Base-by-base conservation (phyloP, 1,140 invertebrate species). In the Nasonia longicornis region DNA sequence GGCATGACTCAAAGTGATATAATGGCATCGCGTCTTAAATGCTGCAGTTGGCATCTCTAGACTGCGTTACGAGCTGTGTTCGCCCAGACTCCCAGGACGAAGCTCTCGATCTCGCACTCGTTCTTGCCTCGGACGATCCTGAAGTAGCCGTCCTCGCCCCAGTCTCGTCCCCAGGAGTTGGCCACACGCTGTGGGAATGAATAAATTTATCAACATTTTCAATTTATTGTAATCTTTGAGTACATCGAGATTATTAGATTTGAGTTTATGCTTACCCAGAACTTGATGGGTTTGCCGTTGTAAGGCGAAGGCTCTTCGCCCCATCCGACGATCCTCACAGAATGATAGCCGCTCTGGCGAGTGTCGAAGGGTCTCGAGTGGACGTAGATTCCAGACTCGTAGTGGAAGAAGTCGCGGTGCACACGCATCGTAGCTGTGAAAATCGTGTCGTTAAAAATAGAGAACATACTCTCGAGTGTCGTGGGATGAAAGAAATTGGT, bases 91-190 rank as follows among this genome's bases (percentile, higher is more conserved):
- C 92, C 95, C 11, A 97, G 89, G 1, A 97, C 95, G 86, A 96
- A 97, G 0, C 93, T 93, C 89, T 98, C 97, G 84, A 98, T 97
- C 85, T 94, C 94, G 86, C 95, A 96, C 87, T 97, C 97, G 88
- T 97, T 96, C 29, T 87, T 90, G 79, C 97, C 97, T 76, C 94
- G 93, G 4, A 92, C 84, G 80, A 98, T 97, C 79, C 93, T 93
- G 92, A 98, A 98, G 83, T 94, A 95, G 0, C 97, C 97, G 70
- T 94, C 90, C 88, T 98, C 97, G 10, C 97, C 98, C 97, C 97
- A 99, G 58, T 93, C 89, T 0, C 87, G 84, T 4, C 97, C 97
- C 97, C 97, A 99, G 8, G 96, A 97, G 89, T 98, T 96, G 66
- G 96, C 96, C 31, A 95, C 96, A 84, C 97, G 91, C 97, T 97